A percentile compares a stretch with the other conserved stretches of the same genome.
Conservation (phyloP, 2,797 vertebrate species). For the Clarias fuscus region DNA sequence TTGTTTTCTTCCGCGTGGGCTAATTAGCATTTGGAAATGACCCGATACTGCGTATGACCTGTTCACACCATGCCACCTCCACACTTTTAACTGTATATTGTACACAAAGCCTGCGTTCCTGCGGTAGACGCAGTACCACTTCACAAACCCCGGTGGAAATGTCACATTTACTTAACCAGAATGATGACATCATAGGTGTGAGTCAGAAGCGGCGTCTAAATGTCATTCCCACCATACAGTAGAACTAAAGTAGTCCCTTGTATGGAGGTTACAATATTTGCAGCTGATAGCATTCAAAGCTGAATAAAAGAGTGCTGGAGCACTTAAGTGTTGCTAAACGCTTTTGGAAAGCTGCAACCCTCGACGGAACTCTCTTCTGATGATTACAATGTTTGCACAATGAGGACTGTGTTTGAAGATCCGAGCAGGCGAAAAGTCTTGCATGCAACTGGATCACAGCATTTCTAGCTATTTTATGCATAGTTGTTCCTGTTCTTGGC, state of each 20-base stretch:
- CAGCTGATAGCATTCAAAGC: neutral
- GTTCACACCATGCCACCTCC: neutral
- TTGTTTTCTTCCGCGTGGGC: neutral
- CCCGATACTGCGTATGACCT: neutral
- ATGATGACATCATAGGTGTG: constrained; percentile 6
- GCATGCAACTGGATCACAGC: neutral
- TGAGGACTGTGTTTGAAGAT: neutral
- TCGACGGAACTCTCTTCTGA: neutral
- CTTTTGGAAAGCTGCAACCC: neutral
- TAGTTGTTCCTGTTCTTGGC: neutral
- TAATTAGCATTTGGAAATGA: constrained; percentile 23
- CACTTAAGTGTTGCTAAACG: neutral
- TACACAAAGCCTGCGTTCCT: neutral
- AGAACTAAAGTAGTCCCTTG: neutral
- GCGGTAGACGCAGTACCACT: neutral
- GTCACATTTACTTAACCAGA: neutral
- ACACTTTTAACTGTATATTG: neutral
- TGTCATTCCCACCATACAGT: constrained; percentile 2
- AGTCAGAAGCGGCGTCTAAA: neutral
- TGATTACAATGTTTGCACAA: neutral
- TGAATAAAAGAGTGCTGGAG: neutral
- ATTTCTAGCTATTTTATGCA: neutral
- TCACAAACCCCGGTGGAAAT: neutral
- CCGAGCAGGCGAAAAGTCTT: neutral
- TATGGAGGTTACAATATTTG: neutral